Percentiles rank a stretch among this genome's conserved stretches.
Evolutionary conservation across 2,797 vertebrate genomes (phyloP).

Genomic region (Enteromius anoplus): DNA sequence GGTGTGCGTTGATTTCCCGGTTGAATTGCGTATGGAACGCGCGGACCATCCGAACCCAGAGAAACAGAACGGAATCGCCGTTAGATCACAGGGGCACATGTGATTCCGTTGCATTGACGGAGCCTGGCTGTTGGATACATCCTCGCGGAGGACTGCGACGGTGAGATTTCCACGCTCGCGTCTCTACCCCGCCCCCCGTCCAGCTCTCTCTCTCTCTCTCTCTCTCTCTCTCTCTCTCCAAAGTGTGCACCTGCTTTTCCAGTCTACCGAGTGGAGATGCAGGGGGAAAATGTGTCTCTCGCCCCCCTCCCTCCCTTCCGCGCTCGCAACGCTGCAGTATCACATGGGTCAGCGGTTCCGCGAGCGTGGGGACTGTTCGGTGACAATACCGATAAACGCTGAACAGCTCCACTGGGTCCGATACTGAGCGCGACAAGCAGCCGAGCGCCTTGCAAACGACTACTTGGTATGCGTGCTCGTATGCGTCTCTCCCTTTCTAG

Average conservation of each 20-base stretch:
- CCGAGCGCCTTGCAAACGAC: slow-evolving; percentile 17
- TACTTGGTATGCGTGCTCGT: slow-evolving; percentile 23
- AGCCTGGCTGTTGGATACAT: slow-evolving; percentile 55
- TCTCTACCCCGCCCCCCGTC: slow-evolving; percentile 50
- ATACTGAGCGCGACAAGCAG: slow-evolving; percentile 1
- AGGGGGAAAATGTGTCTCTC: slow-evolving; percentile 10
- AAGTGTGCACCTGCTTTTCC: slow-evolving; percentile 38
- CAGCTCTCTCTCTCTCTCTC: slow-evolving; percentile 5
- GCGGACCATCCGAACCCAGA: slow-evolving; percentile 52
- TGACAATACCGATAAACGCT: slow-evolving; percentile 43
- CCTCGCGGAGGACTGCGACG: slow-evolving; percentile 60
- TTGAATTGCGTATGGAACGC: slow-evolving; percentile 28
- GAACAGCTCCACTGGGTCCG: slow-evolving; percentile 37
- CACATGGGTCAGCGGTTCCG: slow-evolving; percentile 47
- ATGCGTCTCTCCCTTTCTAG: slow-evolving; percentile 11
- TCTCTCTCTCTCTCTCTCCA: slow-evolving; percentile 8
- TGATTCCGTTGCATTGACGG: slow-evolving; percentile 33
- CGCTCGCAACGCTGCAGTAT: slow-evolving; percentile 45
- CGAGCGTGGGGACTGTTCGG: slow-evolving; percentile 43
- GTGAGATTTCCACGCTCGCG: slow-evolving; percentile 50
- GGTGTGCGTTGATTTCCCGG: slow-evolving; percentile 59
- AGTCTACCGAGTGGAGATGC: slow-evolving; percentile 40
- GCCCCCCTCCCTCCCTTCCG: slow-evolving; percentile 21
- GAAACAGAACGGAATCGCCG: slow-evolving; percentile 9
- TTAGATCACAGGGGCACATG: slow-evolving; percentile 48